Evolutionary conservation across 2,113 vertebrate genomes (phyloP).

Genomic region (Urocolius indicus): DNA sequence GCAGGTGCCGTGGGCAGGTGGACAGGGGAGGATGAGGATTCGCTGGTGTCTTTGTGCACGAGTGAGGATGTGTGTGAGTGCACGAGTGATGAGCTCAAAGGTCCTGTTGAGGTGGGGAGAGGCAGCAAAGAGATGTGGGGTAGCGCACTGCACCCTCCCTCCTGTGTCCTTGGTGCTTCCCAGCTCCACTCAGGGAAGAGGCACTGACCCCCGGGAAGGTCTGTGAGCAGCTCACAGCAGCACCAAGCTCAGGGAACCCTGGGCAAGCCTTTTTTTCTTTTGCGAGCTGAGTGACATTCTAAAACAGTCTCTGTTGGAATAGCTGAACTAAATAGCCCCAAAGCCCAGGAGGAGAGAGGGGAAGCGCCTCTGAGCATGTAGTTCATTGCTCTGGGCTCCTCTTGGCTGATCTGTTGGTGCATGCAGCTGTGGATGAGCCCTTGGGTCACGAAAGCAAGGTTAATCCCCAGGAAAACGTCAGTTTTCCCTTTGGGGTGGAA

Average conservation of each 20-base stretch:
- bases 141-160: fast-evolving
- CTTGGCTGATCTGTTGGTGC: background rate
- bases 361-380: fast-evolving
- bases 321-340: background rate
- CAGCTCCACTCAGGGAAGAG: background rate
- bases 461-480: background rate
- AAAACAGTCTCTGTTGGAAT: background rate
- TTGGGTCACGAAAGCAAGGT: fast-evolving
- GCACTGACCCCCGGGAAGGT: background rate
- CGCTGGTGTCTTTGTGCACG: fast-evolving
- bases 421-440: background rate
- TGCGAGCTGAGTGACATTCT: fast-evolving
- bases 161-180: too few species aligned
- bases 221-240: background rate
- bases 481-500: background rate
- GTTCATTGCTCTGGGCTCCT: background rate
- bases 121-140: background rate
- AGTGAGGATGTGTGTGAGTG: fast-evolving
- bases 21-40: background rate
- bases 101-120: fast-evolving
- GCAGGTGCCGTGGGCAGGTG: too few species aligned
- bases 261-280: too few species aligned
- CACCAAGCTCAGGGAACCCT: too few species aligned
- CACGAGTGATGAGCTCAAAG: fast-evolving
- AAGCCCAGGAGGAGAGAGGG: background rate